These are phyloP conservation scores for Euphonia xanthogaster DNA, from an alignment of 2,797 vertebrate genomes.

Conservation along the genomic window DNA sequence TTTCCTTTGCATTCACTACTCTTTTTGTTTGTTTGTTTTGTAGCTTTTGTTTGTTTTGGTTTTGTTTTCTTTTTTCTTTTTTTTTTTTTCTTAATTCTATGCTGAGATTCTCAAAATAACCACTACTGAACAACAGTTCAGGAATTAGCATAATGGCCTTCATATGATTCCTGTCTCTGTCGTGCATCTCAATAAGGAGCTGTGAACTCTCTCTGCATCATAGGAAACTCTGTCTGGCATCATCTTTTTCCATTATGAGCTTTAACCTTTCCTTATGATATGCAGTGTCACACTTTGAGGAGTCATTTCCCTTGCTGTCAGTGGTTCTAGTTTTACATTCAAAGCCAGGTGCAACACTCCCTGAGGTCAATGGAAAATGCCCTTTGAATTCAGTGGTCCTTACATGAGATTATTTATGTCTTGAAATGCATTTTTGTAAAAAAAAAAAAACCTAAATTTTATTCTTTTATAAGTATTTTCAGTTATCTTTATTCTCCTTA, in stretches of 20 bases:
- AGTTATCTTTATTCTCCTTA: neutral
- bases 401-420: neutral
- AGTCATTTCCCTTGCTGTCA: constrained; percentile 7
- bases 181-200: neutral
- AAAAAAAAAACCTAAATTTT: neutral
- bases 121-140: neutral
- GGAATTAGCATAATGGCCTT: neutral
- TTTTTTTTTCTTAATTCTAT: neutral
- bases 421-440: neutral
- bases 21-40: neutral
- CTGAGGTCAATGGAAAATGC: neutral
- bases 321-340: neutral
- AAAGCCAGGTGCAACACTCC: neutral
- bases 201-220: neutral
- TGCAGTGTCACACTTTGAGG: constrained; percentile 19
- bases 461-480: neutral
- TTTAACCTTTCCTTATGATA: neutral
- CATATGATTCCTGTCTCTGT: neutral
- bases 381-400: neutral
- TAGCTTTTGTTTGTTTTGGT: neutral
- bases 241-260: neutral
- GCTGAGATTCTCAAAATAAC: constrained; percentile 13
- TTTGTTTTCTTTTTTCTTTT: neutral
- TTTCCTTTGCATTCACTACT: neutral
- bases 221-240: neutral